Base-by-base conservation (phyloP, 2,888 invertebrate genomes). In the Stenodera caucasica region DNA sequence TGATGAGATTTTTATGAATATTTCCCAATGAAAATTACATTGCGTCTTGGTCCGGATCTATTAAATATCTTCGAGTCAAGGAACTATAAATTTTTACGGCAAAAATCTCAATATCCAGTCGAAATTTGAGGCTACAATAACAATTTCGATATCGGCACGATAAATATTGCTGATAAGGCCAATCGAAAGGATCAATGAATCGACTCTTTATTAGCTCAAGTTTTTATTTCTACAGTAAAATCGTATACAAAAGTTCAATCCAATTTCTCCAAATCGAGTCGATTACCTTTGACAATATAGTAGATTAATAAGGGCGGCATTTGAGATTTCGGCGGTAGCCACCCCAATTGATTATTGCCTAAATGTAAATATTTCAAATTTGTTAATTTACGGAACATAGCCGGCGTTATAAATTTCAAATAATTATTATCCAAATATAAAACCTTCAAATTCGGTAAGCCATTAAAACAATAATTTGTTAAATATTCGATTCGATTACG, bases 361-460 rank as follows among this genome's bases (percentile, higher is more conserved):
- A 78, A 63, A 70, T 78, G 75, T 32, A 78, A 65, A 68, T 72
- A 77, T 61, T 73, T 72, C 52, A 78, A 67, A 53, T 71, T 70
- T 18, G 67, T 64, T 60, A 77, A 58, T 14, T 70, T 67, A 29
- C 60, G 50, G 57, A 78, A 74, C 55, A 73, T 66, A 33, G 68
- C 66, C 6, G 75, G 67, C 11, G 63, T 59, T 26, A 79, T 60
- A 50, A 54, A 63, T 18, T 63, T 69, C 50, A 78, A 52, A 15
- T 66, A 67, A 60, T 79, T 79, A 14, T 72, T 67, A 59, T 79
- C 77, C 64, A 79, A 69, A 69, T 77, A 78, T 32, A 79, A 61
- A 18, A 76, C 72, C 60, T 70, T 69, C 51, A 79, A 58, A 14
- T 63, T 61, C 11, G 75, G 73, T 57, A 76, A 57, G 49, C 67